These are phyloP conservation scores for Hippocampus guttulatus DNA, from an alignment of 2,113 vertebrate species.

Conservation along the genomic window DNA sequence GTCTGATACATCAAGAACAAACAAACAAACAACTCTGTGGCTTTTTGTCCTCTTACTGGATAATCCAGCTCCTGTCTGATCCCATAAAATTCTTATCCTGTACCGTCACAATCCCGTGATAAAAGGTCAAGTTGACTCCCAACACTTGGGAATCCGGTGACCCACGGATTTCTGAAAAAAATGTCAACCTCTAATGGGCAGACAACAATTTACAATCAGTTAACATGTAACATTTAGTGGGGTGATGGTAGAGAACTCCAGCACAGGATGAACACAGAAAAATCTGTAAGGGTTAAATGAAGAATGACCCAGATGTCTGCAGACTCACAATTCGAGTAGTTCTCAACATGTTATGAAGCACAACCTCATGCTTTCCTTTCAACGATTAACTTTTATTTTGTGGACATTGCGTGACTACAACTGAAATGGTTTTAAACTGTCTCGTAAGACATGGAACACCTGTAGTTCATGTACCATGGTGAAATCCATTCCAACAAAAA, in stretches of 20 bases:
- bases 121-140: too few species aligned
- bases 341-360: conserved; percentile 45
- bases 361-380: conserved; percentile 50
- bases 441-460: conserved; percentile 60
- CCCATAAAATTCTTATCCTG: too few species aligned
- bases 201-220: neutral
- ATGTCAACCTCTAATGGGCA: too few species aligned
- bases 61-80: too few species aligned
- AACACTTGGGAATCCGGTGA: too few species aligned
- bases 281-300: neutral
- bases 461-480: conserved; percentile 42
- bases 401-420: conserved; percentile 51
- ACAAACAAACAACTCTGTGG: too few species aligned
- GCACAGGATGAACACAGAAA: neutral
- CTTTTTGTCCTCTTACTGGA: too few species aligned
- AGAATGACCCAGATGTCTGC: conserved; percentile 51
- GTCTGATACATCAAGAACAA: too few species aligned
- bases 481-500: conserved; percentile 47
- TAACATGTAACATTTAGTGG: neutral
- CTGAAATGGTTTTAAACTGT: conserved; percentile 55
- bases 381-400: conserved; percentile 52
- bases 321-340: conserved; percentile 52
- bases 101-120: too few species aligned
- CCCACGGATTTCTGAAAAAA: too few species aligned
- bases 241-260: neutral